Evolutionary conservation across 2,888 invertebrate genomes (phyloP).

Genomic region (Apamea epomidion): DNA sequence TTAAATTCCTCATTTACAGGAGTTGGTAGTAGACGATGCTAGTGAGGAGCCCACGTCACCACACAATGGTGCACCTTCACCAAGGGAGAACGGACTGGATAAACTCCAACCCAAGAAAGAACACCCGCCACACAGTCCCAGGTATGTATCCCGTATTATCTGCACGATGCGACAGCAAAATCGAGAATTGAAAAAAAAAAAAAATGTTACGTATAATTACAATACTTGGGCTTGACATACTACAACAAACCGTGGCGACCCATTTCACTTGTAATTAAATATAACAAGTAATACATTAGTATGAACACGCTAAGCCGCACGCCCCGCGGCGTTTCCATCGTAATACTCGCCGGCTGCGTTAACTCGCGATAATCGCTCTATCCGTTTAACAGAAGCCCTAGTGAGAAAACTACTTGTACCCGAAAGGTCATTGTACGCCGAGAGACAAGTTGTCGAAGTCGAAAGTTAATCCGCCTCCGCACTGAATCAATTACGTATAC

Average conservation of each 20-base stretch:
- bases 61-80: conserved; percentile 96
- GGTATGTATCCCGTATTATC: conserved; percentile 72
- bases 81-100: conserved; percentile 96
- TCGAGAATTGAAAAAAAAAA: neutral
- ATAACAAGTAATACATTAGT: conserved; percentile 66
- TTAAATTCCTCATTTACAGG: conserved; percentile 91
- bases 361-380: conserved; percentile 80
- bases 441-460: conserved; percentile 74
- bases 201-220: conserved; percentile 11
- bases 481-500: conserved; percentile 85
- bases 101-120: conserved; percentile 94
- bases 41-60: conserved; percentile 97
- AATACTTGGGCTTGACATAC: conserved; percentile 42
- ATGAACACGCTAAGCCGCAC: conserved; percentile 72
- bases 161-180: conserved; percentile 16
- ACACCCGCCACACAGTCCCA: conserved; percentile 93
- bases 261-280: conserved; percentile 66
- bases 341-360: conserved; percentile 74
- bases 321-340: conserved; percentile 69
- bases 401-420: conserved; percentile 78
- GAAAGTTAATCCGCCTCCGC: conserved; percentile 82
- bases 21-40: conserved; percentile 98
- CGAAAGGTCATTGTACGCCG: conserved; percentile 81
- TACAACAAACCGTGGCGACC: conserved; percentile 52
- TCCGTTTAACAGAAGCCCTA: conserved; percentile 88